A percentile compares a stretch with the other conserved stretches of the same genome.
Conservation (phyloP, 1,140 invertebrate genomes). For the Harpegnathos saltator region DNA sequence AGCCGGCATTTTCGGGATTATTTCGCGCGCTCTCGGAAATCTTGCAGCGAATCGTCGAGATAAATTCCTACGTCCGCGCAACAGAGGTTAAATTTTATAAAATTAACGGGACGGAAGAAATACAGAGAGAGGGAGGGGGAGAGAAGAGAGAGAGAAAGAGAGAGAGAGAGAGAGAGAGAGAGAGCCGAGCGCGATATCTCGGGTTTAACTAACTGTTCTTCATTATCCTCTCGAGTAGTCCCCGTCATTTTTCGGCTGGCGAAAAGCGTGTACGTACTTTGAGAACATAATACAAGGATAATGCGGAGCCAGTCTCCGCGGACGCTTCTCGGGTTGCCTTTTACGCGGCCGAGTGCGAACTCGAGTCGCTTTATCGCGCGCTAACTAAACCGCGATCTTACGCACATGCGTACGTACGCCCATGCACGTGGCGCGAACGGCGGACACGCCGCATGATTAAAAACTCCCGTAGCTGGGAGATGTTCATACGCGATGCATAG, state of each 20-base stretch:
- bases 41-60: not conserved
- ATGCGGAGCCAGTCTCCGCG: not conserved
- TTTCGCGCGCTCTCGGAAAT: constrained; percentile 4
- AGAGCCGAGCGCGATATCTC: no score
- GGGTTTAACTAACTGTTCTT: no score
- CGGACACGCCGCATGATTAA: constrained; percentile 49
- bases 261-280: not conserved
- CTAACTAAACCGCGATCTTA: constrained; percentile 36
- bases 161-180: no score
- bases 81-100: not conserved
- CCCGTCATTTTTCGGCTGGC: no score
- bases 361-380: constrained; percentile 30
- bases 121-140: no score
- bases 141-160: no score
- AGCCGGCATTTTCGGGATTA: constrained; percentile 42
- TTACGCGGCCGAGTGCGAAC: not conserved
- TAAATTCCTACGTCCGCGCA: not conserved
- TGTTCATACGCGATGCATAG: constrained; percentile 52
- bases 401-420: constrained; percentile 11
- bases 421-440: constrained; percentile 39
- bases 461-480: constrained; percentile 36
- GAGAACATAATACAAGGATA: not conserved
- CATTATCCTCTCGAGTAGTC: no score
- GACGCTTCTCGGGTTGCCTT: constrained; percentile 12
- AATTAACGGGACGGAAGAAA: no score